Conservation (phyloP, 2,888 invertebrate genomes). For the Napeogenes inachia region DNA sequence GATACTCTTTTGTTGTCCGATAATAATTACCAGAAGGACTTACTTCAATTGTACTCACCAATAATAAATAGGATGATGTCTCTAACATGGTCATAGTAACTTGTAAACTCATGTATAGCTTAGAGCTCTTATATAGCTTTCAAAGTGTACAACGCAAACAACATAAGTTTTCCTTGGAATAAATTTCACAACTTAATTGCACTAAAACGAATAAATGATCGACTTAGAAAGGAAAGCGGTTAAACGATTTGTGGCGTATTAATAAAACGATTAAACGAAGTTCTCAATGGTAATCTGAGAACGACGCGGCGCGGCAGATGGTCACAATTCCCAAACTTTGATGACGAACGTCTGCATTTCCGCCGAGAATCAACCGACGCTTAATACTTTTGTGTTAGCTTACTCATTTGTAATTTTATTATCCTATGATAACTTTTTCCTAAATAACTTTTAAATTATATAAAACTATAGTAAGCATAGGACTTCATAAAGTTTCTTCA, state of each 20-base stretch:
- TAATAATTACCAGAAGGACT: too few species aligned
- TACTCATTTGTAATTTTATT: slow-evolving; percentile 38
- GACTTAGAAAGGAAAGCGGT: slow-evolving; percentile 56
- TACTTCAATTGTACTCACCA: too few species aligned
- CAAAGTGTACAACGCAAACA: too few species aligned
- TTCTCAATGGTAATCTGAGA: slow-evolving; percentile 73
- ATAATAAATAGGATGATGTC: too few species aligned
- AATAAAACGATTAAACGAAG: slow-evolving; percentile 77
- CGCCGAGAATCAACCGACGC: slow-evolving; percentile 56
- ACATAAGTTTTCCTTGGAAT: not conserved
- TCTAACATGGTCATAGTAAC: too few species aligned
- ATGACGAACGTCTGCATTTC: slow-evolving; percentile 65
- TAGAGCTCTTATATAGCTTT: too few species aligned
- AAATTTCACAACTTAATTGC: slow-evolving; percentile 12
- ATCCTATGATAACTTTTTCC: slow-evolving; percentile 34
- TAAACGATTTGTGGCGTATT: slow-evolving; percentile 76
- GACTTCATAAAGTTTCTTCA: too few species aligned
- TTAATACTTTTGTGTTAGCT: slow-evolving; percentile 63
- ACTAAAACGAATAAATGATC: slow-evolving; percentile 39
- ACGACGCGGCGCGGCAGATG: slow-evolving; percentile 71
- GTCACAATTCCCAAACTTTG: slow-evolving; percentile 74
- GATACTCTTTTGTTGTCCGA: too few species aligned
- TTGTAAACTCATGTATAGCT: too few species aligned
- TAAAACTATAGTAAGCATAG: too few species aligned
- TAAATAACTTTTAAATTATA: slow-evolving; percentile 38